phyloP scores from a whole-genome alignment of 2,797 vertebrate genomes.

The Molossus alvarezi region DNA sequence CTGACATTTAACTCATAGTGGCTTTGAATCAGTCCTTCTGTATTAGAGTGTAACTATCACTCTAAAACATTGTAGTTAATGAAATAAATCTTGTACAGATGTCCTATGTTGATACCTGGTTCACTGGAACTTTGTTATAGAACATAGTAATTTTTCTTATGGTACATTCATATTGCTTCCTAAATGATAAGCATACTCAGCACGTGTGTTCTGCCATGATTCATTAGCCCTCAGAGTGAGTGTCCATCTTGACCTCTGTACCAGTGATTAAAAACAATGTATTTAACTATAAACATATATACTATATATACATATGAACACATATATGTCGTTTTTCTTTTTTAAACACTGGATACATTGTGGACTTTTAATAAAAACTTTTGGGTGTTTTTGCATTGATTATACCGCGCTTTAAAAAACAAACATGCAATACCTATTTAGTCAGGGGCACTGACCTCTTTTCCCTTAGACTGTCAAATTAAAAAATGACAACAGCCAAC shows the following conservation, averaged over 20 bases:
- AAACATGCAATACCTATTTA: neutral
- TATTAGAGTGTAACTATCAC: constrained; percentile 55
- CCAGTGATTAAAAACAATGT: neutral
- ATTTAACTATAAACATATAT: neutral
- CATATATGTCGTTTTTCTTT: neutral
- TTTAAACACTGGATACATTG: neutral
- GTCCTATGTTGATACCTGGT: constrained; percentile 47
- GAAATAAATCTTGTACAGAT: constrained; percentile 81
- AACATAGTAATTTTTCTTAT: neutral
- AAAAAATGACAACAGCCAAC: neutral
- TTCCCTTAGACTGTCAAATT: neutral
- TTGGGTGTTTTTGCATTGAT: neutral
- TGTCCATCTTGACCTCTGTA: neutral
- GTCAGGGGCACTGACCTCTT: neutral
- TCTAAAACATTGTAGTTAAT: constrained; percentile 63
- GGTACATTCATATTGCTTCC: neutral
- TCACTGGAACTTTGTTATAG: neutral
- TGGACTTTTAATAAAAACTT: constrained; percentile 16
- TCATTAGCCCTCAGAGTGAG: neutral
- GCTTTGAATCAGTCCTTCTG: constrained; percentile 69
- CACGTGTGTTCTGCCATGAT: neutral
- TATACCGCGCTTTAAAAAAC: neutral
- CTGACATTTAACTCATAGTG: constrained; percentile 51
- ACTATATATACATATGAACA: neutral
- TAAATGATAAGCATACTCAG: neutral